Base-by-base conservation (phyloP, 2,113 vertebrate genomes). In the Tapirus terrestris region DNA sequence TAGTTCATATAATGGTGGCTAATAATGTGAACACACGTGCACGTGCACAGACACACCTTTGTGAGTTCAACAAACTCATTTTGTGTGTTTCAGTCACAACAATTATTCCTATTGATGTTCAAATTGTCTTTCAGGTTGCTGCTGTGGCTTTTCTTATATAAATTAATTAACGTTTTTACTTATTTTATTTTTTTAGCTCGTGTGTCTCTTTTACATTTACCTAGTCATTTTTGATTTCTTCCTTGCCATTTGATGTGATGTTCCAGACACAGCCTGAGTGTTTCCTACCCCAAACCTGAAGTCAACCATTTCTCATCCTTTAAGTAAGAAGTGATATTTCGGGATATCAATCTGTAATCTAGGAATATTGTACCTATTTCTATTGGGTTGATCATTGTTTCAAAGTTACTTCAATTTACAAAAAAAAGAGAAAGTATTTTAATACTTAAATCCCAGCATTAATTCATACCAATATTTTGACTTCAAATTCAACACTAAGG, bases 21-120 rank as follows among this genome's bases (percentile, higher is more conserved):
- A 79, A 72, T 31, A 79, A 13, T 11, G 36, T 2, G 10, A 39
- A 60, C 8, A 60, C 8, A 83, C 6, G 7, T n/a, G 9, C 53
- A 9, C 11, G 8, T 11, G 25, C 29, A 8, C 20, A 16, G 5
- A 1, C 14, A 25, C 36, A 43, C 4, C 36, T 6, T 1, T 21
- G 31, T 48, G 48, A 76, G 10, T 58, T n/a, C 45, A 17, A 16
- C 33, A 14, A 61, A 56, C 4, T 73, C 12, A 10, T 31, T n/a
- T 12, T 31, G 6, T 11, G 31, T 23, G 23, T 27, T 23, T 53
- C 5, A 18, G 76, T 81, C 33, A 31, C 39, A 72, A 77, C 7
- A 61, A 27, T 56, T 80, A 43, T 10, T 56, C 23, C 18, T 58
- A 39, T 8, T 75, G 36, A 27, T 58, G 8, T 39, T 88, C 65